These are phyloP conservation scores for Egretta garzetta DNA, from an alignment of 2,113 vertebrate genomes.

Conservation along the genomic window DNA sequence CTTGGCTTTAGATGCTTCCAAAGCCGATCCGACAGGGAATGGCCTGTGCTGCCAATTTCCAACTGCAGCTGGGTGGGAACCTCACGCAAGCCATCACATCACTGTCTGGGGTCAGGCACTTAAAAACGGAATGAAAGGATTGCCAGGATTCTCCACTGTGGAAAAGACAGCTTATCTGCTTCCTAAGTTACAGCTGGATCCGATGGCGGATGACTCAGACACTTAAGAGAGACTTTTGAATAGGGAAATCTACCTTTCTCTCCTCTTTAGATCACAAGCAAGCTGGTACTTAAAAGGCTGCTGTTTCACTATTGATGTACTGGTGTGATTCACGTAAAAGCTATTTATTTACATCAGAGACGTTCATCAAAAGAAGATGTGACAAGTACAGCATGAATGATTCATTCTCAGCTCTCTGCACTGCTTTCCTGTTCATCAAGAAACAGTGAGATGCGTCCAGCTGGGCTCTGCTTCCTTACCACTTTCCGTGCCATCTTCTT, in stretches of 20 bases:
- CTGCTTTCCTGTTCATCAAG: background rate
- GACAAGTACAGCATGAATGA: constrained; percentile 21
- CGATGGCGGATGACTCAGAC: background rate
- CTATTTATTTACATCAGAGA: constrained; percentile 75
- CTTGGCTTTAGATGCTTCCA: background rate
- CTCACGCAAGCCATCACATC: background rate
- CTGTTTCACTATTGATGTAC: background rate
- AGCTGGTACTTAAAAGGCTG: constrained; percentile 21
- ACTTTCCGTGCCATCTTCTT: background rate
- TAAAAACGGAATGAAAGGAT: background rate
- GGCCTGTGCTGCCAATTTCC: background rate
- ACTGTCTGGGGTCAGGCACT: constrained; percentile 29
- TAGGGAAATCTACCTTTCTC: constrained; percentile 17
- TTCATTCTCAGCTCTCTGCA: background rate
- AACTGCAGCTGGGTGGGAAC: background rate
- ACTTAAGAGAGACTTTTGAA: background rate
- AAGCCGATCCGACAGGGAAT: background rate
- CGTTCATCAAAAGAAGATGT: constrained; percentile 2
- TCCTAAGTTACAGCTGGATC: background rate
- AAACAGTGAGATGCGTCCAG: background rate
- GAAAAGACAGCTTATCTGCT: background rate
- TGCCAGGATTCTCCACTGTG: background rate
- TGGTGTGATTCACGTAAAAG: constrained; percentile 45
- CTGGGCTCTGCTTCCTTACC: background rate
- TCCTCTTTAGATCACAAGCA: background rate